Evolutionary conservation across 1,140 invertebrate species (phyloP), one percentile per base, ranked within the genome.

Genomic region (Listronotus bonariensis): DNA sequence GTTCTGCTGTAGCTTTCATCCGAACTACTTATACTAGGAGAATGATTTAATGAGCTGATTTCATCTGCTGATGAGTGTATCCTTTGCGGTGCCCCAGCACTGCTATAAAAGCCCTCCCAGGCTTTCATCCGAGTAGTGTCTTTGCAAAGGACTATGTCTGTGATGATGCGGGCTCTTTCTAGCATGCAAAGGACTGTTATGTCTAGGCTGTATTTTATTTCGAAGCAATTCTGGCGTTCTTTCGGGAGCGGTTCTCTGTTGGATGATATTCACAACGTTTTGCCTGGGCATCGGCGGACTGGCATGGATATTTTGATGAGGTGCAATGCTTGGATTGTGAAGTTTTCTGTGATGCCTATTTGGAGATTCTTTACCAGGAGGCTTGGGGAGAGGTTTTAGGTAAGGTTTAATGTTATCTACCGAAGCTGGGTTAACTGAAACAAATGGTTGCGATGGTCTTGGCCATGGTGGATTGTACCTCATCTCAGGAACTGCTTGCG

Each of bases 21-120:
- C 1, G 89, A 91, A 51, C 89, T 91, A 76, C 88, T 90, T 43
- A 90, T 85, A 72, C 88, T 89, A 3, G 89, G 89, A 20, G 89
- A 91, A 60, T 89, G 85, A 62, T 91, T 91, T 1, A 91, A 78
- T 0, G 89, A 91, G 74, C 88, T 90, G 14, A 92, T 84, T 76
- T 92, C 90, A 76, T 92, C 90, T 2, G 89, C 89, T 0, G 89
- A 92, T 0, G 89, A 91, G 74, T 89, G 88, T n/a, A 87, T 85
- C 41, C 86, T 56, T 57, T 80, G 75, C 6, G 76, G 79, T 18
- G 72, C 68, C 26, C 72, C 68, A 14, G 43, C 14, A 38, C 67
- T 62, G 53, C 65, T 67, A 48, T 76, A 77, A 20, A 3, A 74
- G 48, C 26, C 83, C 84, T 20, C 84, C 80, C 9, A 88, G 68